A percentile compares a stretch with the other conserved stretches of the same genome.
Evolutionary conservation across 2,797 vertebrate species (phyloP).

Genomic region (Poecilia gillii): DNA sequence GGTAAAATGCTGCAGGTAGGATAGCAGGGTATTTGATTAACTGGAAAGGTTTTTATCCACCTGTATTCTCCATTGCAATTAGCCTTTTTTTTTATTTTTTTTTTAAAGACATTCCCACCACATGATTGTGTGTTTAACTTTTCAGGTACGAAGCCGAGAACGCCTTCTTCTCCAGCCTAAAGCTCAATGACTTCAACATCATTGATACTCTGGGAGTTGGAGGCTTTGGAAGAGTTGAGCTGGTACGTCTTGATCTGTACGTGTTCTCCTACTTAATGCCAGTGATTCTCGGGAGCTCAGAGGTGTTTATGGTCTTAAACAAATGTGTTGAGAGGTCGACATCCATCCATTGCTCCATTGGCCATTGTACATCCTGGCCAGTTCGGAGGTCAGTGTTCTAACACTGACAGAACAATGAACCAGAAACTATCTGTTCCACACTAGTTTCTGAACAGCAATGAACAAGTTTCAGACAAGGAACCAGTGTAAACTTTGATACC

Average conservation of each 20-base stretch:
- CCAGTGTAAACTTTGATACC: neutral
- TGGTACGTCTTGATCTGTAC: conserved; percentile 76
- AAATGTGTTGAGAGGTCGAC: neutral
- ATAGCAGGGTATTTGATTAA: conserved; percentile 14
- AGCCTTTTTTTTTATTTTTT: no score
- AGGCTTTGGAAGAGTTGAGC: conserved; percentile 92
- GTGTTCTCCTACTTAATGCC: neutral
- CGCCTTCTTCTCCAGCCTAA: conserved; percentile 92
- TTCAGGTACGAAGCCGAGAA: conserved; percentile 93
- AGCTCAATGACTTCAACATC: conserved; percentile 95
- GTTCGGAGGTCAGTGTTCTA: neutral
- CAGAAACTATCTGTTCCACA: neutral
- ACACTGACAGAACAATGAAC: neutral
- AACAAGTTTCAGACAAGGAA: neutral
- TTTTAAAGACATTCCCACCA: neutral
- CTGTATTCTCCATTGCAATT: neutral
- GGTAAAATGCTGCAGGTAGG: conserved; percentile 94
- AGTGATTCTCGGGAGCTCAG: neutral
- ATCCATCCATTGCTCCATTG: neutral
- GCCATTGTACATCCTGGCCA: neutral
- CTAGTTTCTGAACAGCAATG: neutral
- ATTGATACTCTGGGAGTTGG: conserved; percentile 94
- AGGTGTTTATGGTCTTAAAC: neutral
- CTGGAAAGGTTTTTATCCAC: neutral
- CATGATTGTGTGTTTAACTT: conserved; percentile 32